Evolutionary conservation across 2,888 invertebrate species (phyloP).

Genomic region (Gryllus longicercus): DNA sequence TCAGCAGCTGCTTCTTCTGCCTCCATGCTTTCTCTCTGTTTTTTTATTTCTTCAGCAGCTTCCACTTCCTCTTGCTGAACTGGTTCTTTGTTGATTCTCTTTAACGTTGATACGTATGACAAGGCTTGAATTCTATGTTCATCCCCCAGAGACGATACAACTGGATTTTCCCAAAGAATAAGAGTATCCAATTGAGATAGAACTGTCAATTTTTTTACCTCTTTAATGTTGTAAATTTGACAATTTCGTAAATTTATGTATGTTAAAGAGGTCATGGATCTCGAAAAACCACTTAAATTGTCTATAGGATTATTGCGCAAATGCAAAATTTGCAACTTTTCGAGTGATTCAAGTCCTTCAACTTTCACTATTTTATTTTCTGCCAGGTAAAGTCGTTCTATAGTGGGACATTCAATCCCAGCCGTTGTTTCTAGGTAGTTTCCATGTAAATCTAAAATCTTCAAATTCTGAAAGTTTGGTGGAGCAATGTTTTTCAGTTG

Average conservation of each 20-base stretch:
- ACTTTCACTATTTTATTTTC: not conserved
- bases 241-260: not conserved
- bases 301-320: not conserved
- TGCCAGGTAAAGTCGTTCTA: not conserved
- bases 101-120: no score
- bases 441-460: not conserved
- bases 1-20: not conserved
- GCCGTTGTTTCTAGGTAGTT: not conserved
- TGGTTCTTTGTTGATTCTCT: not conserved
- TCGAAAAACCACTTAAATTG: not conserved
- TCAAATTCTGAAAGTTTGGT: not conserved
- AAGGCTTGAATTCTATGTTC: not conserved
- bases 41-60: not conserved
- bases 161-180: not conserved
- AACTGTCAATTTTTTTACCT: not conserved
- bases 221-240: not conserved
- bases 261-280: not conserved
- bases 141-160: not conserved
- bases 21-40: not conserved
- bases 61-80: not conserved
- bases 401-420: not conserved
- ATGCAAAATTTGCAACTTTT: not conserved
- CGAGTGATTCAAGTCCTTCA: not conserved
- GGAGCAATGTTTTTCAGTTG: not conserved
- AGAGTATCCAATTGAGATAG: not conserved